phyloP scores from a whole-genome alignment of 2,797 vertebrate genomes.

The Tolypeutes matacus region DNA sequence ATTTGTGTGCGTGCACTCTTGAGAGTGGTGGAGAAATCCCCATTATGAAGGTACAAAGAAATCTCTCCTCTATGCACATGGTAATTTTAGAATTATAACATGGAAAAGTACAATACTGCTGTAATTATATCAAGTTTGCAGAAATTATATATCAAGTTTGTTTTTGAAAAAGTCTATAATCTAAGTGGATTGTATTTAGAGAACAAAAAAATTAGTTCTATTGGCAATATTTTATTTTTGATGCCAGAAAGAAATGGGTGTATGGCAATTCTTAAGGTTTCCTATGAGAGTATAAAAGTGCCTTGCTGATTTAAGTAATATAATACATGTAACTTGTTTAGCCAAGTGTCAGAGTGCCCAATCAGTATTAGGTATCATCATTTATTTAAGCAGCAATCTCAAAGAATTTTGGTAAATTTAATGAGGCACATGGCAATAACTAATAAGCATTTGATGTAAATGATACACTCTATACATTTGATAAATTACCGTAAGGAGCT shows the following conservation, averaged over 20 bases:
- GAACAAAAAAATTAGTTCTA: slow-evolving; percentile 55
- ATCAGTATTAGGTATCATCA: neutral
- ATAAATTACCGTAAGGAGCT: neutral
- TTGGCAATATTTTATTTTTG: slow-evolving; percentile 17
- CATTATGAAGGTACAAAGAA: slow-evolving; percentile 71
- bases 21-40: neutral
- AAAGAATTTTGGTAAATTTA: neutral
- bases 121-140: slow-evolving; percentile 62
- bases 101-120: slow-evolving; percentile 27
- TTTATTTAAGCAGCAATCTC: neutral
- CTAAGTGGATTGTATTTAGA: slow-evolving; percentile 32
- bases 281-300: neutral
- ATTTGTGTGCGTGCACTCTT: slow-evolving; percentile 17
- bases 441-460: neutral
- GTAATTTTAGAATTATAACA: slow-evolving; percentile 73
- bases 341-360: neutral
- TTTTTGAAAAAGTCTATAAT: slow-evolving; percentile 40
- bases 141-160: slow-evolving; percentile 54
- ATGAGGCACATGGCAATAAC: neutral
- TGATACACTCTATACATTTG: neutral
- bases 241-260: neutral
- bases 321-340: neutral
- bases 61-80: slow-evolving; percentile 23
- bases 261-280: neutral
- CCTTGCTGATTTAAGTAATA: neutral